These are phyloP conservation scores for Luperina nickerlii DNA, from an alignment of 2,888 invertebrate species.

Conservation along the genomic window DNA sequence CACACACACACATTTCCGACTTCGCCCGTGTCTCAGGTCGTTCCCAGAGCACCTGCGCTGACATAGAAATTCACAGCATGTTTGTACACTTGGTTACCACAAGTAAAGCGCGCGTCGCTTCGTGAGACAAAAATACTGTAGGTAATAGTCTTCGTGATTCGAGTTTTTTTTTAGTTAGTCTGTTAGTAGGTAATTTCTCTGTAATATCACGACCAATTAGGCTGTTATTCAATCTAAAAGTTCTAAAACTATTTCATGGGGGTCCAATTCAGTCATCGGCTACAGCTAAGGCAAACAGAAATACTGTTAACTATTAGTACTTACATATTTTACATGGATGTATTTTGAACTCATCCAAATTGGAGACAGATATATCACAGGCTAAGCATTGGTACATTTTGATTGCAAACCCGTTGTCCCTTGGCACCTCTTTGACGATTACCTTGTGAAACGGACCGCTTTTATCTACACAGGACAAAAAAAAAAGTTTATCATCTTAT, in stretches of 20 bases:
- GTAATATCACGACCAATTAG: background rate
- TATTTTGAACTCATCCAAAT: conserved; percentile 79
- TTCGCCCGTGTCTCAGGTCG: no score
- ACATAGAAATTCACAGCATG: no score
- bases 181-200: background rate
- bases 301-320: conserved; percentile 57
- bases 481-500: background rate
- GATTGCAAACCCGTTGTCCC: conserved; percentile 71
- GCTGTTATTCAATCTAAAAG: background rate
- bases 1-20: no score
- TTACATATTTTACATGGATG: conserved; percentile 83
- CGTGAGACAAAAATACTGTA: no score
- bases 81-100: no score
- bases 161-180: background rate
- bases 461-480: conserved; percentile 73
- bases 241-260: background rate
- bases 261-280: background rate
- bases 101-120: no score
- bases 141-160: background rate
- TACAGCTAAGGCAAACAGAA: background rate
- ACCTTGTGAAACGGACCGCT: conserved; percentile 80
- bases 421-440: conserved; percentile 77
- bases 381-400: conserved; percentile 82
- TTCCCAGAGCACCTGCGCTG: no score
- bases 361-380: conserved; percentile 78